These are phyloP conservation scores for Crepidodera aurea DNA, from an alignment of 2,888 invertebrate species.

Conservation along the genomic window DNA sequence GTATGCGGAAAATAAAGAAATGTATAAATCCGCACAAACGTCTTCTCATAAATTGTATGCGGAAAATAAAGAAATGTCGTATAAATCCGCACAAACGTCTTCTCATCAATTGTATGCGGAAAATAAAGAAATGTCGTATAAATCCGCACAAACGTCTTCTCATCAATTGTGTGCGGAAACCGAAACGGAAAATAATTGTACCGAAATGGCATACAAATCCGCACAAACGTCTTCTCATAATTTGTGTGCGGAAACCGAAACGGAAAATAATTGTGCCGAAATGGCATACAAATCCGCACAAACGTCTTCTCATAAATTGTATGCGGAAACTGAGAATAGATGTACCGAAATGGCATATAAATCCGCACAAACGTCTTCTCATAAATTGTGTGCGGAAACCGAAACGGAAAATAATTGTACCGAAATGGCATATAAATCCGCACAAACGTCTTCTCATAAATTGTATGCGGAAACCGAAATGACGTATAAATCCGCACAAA, in stretches of 20 bases:
- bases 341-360: too few relatives aligned
- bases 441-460: neutral
- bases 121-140: neutral
- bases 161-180: neutral
- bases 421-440: neutral
- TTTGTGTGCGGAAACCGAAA: neutral
- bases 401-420: too few relatives aligned
- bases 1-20: neutral
- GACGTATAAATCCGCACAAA: constrained; percentile 1
- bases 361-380: neutral
- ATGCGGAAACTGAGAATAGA: neutral
- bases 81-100: constrained; percentile 4
- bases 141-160: neutral
- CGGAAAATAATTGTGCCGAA: neutral
- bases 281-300: neutral
- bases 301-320: neutral
- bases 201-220: neutral
- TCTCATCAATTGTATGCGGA: neutral
- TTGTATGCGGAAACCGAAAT: neutral
- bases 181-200: too few relatives aligned
- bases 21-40: neutral
- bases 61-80: neutral
- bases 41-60: neutral
- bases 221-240: neutral
- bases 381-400: neutral